Percentiles rank a stretch among this genome's conserved stretches.
These are phyloP conservation scores for Cairina moschata DNA, from an alignment of 2,113 vertebrate species.

Conservation along the genomic window DNA sequence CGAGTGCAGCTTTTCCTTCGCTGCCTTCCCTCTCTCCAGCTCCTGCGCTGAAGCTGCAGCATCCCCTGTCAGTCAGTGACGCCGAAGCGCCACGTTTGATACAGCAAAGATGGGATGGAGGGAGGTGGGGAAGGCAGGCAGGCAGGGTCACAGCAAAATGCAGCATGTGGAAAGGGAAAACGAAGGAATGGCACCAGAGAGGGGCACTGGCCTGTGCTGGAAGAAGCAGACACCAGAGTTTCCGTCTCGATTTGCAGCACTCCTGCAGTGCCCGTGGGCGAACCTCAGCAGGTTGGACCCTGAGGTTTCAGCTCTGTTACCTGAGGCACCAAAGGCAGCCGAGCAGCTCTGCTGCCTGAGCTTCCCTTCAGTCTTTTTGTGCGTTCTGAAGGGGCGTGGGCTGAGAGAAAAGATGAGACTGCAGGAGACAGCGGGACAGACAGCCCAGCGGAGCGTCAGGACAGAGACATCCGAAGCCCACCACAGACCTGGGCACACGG, in stretches of 20 bases:
- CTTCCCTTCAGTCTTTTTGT: neutral
- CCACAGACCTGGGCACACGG: neutral
- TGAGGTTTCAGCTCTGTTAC: neutral
- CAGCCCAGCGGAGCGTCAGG: neutral
- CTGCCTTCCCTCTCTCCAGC: neutral
- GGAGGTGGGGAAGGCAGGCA: neutral
- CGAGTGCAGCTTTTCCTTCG: neutral
- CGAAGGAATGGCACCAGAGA: accelerated
- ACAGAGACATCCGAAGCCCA: accelerated
- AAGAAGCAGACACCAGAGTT: neutral
- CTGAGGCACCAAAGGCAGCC: neutral
- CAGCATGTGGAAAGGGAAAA: neutral
- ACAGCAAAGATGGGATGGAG: neutral
- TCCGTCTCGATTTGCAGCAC: neutral
- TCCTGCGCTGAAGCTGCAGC: neutral
- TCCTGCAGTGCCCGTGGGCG: neutral
- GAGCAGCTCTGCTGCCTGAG: neutral
- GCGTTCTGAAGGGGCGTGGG: neutral
- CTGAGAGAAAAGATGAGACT: neutral
- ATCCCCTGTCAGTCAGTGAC: slow-evolving; percentile 22
- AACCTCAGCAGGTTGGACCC: neutral
- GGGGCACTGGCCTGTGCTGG: neutral
- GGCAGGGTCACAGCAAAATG: neutral
- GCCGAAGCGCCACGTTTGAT: slow-evolving; percentile 1
- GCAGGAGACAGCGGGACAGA: neutral